Base-by-base conservation (phyloP, 2,113 vertebrate species). In the Colius striatus region DNA sequence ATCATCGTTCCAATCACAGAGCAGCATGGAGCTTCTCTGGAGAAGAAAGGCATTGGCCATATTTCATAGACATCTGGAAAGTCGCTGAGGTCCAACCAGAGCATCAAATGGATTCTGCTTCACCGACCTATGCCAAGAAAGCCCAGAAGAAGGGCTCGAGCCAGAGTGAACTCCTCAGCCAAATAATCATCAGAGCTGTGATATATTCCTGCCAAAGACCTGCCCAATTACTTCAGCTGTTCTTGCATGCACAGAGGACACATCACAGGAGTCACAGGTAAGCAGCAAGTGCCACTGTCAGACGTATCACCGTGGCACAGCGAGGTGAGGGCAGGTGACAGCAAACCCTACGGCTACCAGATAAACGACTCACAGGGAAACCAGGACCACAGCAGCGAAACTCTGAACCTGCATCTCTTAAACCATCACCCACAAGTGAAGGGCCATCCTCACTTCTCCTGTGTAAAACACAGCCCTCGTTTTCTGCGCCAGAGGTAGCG, bases 161-260 rank as follows among this genome's bases (percentile, higher is more conserved):
- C 22, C 58, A 22, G 43, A 67, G 29, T 8, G 5, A 75, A 41
- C 7, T 41, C 57, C 50, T 47, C n/a, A 62, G 60, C 38, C 77
- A 65, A 13, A 21, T 1, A 25, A 48, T 0, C 29, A 34, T 20
- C 58, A 66, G 67, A 55, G 41, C 16, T 22, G 60, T 6, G 41
- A 36, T 2, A 2, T 2, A 6, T 6, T 19, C 1, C 2, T 20
- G 20, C 13, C 65, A 54, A 12, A 71, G 77, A 20, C 20, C 41
- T 65, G 53, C 6, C 38, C 32, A 4, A 15, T 1, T 3, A 8
- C 51, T 26, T 14, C 60, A 26, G 11, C 47, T 9, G 9, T 7
- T 26, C 51, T 13, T 10, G 32, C 51, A 3, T 0, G 3, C 27
- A 9, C 21, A 3, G 51, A 22, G 34, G 29, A 34, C 20, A 0